phyloP scores from a whole-genome alignment of 2,113 vertebrate genomes.

The Glareola pratincola region DNA sequence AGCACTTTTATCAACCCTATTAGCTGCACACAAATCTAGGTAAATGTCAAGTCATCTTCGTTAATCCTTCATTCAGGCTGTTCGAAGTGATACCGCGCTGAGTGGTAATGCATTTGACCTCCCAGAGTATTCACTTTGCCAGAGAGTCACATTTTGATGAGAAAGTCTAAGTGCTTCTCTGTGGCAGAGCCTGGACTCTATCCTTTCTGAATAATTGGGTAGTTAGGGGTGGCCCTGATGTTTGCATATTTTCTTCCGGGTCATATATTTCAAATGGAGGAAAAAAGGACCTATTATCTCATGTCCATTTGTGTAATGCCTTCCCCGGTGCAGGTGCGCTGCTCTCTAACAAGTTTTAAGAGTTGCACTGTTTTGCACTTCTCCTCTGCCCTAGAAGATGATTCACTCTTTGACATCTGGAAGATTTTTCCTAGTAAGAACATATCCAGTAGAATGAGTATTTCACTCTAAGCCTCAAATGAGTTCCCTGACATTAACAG shows the following conservation, averaged over 20 bases:
- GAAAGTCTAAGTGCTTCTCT: background rate
- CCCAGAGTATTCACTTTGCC: background rate
- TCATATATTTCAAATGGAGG: background rate
- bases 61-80: constrained; percentile 45
- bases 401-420: background rate
- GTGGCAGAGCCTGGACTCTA: background rate
- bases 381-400: background rate
- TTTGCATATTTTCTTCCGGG: background rate
- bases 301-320: background rate
- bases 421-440: background rate
- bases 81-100: background rate
- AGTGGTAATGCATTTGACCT: constrained; percentile 47
- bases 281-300: background rate
- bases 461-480: background rate
- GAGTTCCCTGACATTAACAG: background rate
- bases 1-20: constrained; percentile 64
- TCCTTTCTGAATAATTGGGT: background rate
- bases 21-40: constrained; percentile 56
- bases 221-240: background rate
- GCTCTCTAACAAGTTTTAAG: background rate
- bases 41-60: constrained; percentile 66
- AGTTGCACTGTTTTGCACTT: background rate
- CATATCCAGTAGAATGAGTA: background rate
- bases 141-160: background rate
- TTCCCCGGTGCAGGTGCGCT: background rate